Evolutionary conservation across 2,888 invertebrate genomes (phyloP).

Genomic region (Xestia xanthographa): DNA sequence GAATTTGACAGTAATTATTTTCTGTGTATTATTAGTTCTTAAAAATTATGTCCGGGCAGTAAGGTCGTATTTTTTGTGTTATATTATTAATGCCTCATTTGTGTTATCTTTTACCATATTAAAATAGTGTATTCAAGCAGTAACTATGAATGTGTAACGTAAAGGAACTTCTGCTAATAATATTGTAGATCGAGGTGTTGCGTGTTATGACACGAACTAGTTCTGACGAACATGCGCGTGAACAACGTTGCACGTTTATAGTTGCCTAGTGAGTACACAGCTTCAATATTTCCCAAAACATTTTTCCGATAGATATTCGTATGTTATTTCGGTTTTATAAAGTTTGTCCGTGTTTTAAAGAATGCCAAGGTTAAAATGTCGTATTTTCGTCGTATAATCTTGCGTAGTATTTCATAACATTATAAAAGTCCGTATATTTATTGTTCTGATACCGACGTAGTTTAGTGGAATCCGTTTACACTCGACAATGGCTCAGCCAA

Average conservation of each 20-base stretch:
- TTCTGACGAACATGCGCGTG: background rate
- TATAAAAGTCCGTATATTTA: slow-evolving; percentile 8
- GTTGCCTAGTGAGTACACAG: background rate
- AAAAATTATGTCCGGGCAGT: background rate
- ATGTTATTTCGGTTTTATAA: slow-evolving; percentile 8
- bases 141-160: background rate
- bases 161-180: too few relatives aligned
- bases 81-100: background rate
- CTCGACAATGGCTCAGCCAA: slow-evolving; percentile 24
- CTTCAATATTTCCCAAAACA: background rate
- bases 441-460: slow-evolving; percentile 11
- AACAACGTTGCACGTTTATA: slow-evolving; percentile 5
- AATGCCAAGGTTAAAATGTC: slow-evolving; percentile 6
- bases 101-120: background rate
- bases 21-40: background rate
- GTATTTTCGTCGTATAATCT: slow-evolving; percentile 6
- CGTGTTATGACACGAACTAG: background rate
- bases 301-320: background rate
- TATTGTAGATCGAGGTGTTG: background rate
- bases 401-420: background rate
- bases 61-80: background rate
- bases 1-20: too few relatives aligned
- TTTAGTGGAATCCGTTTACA: slow-evolving; percentile 51
- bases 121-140: background rate
- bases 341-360: background rate